A percentile compares a stretch with the other conserved stretches of the same genome.
Evolutionary conservation across 2,113 vertebrate genomes (phyloP).

Genomic region (Eolophus roseicapilla): DNA sequence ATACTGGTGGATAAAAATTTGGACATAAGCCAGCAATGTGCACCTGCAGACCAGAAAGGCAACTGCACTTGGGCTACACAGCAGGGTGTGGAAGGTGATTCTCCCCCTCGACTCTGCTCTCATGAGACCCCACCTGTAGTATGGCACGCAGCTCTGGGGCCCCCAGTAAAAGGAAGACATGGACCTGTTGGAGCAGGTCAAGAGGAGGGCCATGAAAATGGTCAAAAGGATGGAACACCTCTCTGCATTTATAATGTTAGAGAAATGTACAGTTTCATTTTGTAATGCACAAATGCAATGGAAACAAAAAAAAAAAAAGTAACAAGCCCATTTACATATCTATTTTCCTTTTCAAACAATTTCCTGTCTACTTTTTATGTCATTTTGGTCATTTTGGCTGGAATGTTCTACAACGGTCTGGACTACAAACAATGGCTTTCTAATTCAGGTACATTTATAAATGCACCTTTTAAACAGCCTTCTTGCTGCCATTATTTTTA

Average conservation of each 20-base stretch:
- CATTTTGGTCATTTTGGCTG: neutral
- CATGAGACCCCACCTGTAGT: neutral
- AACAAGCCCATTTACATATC: neutral
- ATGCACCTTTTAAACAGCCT: neutral
- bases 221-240: neutral
- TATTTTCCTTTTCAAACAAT: neutral
- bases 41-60: neutral
- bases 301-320: neutral
- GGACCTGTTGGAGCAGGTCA: neutral
- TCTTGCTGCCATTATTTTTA: neutral
- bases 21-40: neutral
- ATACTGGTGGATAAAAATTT: neutral
- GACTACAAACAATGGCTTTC: neutral
- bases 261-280: neutral
- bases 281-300: neutral
- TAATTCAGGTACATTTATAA: neutral
- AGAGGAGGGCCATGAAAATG: neutral
- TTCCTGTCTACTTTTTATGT: neutral
- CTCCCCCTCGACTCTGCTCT: accelerated
- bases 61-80: neutral
- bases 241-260: neutral
- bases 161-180: neutral
- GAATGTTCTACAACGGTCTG: neutral
- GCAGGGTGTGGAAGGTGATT: neutral
- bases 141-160: accelerated